These are phyloP conservation scores for Unio delphinus DNA, from an alignment of 2,888 invertebrate species.

Conservation along the genomic window DNA sequence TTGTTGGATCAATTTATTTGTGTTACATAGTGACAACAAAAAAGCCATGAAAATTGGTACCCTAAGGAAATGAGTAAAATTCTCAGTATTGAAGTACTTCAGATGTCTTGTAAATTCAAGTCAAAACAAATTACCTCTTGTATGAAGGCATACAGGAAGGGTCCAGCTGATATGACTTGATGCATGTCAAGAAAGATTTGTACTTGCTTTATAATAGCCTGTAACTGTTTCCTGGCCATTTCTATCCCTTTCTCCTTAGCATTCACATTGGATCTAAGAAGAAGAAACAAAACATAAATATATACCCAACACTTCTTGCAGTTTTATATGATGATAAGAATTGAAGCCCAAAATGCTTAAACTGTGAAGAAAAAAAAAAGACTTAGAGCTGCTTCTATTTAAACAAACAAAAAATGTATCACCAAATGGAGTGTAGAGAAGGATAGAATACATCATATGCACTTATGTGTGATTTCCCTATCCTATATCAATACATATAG, in stretches of 20 bases:
- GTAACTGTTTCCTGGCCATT: constrained; percentile 80
- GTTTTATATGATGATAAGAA: not conserved
- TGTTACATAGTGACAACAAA: too few species aligned
- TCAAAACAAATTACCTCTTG: constrained; percentile 78
- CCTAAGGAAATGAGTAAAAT: too few species aligned
- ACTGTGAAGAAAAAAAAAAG: not conserved
- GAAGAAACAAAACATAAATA: constrained; percentile 1
- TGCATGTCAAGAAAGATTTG: constrained; percentile 85
- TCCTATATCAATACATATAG: too few species aligned
- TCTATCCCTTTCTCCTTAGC: constrained; percentile 79
- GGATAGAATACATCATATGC: too few species aligned
- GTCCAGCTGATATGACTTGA: constrained; percentile 87
- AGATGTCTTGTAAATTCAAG: too few species aligned
- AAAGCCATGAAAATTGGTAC: too few species aligned
- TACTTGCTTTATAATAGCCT: constrained; percentile 82
- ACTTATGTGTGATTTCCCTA: too few species aligned
- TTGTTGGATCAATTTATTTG: too few species aligned
- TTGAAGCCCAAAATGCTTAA: not conserved
- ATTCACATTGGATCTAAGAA: constrained; percentile 62
- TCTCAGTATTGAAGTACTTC: too few species aligned
- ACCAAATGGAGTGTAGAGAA: not conserved
- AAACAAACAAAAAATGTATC: not conserved
- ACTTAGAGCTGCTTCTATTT: not conserved
- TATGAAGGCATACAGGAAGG: constrained; percentile 89
- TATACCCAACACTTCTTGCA: not conserved